A percentile compares a stretch with the other conserved stretches of the same genome.
phyloP scores from a whole-genome alignment of 2,113 vertebrate genomes.

The Amazona vittata region DNA sequence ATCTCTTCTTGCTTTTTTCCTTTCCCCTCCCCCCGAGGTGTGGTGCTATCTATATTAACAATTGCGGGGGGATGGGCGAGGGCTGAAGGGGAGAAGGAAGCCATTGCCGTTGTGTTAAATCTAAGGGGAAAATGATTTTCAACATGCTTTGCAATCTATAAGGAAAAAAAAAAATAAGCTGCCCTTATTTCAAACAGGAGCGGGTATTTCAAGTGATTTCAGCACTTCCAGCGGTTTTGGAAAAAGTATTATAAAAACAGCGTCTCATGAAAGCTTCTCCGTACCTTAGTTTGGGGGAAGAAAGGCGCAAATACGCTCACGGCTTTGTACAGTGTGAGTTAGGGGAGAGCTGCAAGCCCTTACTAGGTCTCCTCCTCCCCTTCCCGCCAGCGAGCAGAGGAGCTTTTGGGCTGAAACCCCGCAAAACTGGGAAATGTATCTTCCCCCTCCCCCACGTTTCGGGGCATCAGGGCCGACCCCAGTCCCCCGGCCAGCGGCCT shows the following conservation, averaged over 20 bases:
- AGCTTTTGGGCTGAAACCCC: not conserved
- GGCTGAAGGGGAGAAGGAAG: not conserved
- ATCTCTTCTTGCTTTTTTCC: not conserved
- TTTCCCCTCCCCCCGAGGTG: not conserved
- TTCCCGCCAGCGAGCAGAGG: not conserved
- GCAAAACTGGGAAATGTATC: accelerated
- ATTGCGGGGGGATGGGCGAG: constrained; percentile 5
- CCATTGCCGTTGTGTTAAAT: not conserved
- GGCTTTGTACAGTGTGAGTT: not conserved
- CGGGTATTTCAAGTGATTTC: not conserved
- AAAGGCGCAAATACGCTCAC: not conserved
- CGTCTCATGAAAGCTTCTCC: not conserved
- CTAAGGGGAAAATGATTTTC: not conserved
- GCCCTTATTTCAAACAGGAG: accelerated
- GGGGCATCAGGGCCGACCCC: not conserved
- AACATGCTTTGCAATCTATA: not conserved
- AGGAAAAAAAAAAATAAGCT: not conserved
- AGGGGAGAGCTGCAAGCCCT: not conserved
- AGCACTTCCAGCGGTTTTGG: not conserved
- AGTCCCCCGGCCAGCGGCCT: not conserved
- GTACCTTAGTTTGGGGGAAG: not conserved
- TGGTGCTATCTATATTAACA: constrained; percentile 30
- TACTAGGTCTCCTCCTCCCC: not conserved
- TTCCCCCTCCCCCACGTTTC: not conserved
- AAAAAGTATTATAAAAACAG: not conserved